Conservation (phyloP, 2,888 invertebrate genomes). For the Eupithecia subfuscata region DNA sequence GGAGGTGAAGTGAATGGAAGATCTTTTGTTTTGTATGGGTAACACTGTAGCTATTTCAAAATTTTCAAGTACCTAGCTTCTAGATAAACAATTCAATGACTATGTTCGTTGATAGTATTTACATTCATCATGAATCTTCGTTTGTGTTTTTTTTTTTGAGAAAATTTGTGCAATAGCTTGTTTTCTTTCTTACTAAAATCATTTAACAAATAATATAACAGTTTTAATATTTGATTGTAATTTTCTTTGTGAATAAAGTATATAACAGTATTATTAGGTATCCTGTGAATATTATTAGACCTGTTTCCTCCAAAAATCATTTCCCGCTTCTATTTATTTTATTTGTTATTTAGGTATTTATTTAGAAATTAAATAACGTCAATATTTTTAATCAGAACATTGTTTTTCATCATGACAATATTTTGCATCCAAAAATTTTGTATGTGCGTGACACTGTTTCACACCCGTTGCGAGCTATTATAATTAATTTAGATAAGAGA, state of each 20-base stretch:
- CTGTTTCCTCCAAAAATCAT: background rate
- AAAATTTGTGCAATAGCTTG: background rate
- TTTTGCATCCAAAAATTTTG: background rate
- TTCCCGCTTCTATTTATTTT: too few relatives aligned
- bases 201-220: background rate
- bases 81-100: background rate
- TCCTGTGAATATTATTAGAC: too few relatives aligned
- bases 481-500: conserved; percentile 44
- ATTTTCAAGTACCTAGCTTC: background rate
- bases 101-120: background rate
- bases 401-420: background rate
- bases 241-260: too few relatives aligned
- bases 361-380: background rate
- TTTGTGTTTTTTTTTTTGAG: background rate
- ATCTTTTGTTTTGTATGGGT: conserved; percentile 11
- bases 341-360: too few relatives aligned
- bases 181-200: background rate
- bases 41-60: background rate
- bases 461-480: conserved; percentile 9
- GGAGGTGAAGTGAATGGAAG: conserved; percentile 30
- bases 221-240: too few relatives aligned
- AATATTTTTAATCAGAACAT: background rate
- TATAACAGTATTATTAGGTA: too few relatives aligned
- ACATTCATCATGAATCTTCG: background rate
- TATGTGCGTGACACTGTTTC: background rate